Percentiles rank a stretch among this genome's conserved stretches.
phyloP scores from a whole-genome alignment of 2,888 invertebrate species.

The Rugalucina vietnamica region DNA sequence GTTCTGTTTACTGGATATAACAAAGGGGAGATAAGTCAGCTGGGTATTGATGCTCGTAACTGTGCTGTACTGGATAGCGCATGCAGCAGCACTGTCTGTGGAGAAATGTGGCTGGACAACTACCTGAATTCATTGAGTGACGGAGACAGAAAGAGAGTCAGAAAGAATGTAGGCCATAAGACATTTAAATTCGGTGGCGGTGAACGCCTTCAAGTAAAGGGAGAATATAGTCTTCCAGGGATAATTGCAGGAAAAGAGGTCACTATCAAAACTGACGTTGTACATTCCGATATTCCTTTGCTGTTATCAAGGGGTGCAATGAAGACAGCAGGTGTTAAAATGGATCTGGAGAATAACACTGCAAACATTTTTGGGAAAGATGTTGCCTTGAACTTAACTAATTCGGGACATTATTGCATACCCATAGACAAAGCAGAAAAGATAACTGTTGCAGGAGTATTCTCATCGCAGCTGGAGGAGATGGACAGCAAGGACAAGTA shows the following conservation, averaged over 20 bases:
- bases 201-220: conserved; percentile 21
- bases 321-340: conserved; percentile 47
- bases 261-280: conserved; percentile 45
- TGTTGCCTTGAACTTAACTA: conserved; percentile 36
- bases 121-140: conserved; percentile 29
- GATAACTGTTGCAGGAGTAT: not conserved
- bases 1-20: conserved; percentile 43
- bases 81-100: too few species aligned
- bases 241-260: conserved; percentile 30
- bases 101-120: conserved; percentile 6
- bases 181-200: conserved; percentile 49
- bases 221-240: conserved; percentile 26
- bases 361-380: conserved; percentile 37
- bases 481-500: not conserved
- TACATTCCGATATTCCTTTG: conserved; percentile 45
- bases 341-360: conserved; percentile 52
- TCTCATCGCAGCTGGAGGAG: not conserved
- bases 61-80: too few species aligned
- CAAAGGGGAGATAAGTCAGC: not conserved
- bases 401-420: conserved; percentile 54
- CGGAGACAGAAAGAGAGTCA: conserved; percentile 18
- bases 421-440: conserved; percentile 35
- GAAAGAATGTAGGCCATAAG: conserved; percentile 20
- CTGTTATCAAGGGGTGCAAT: conserved; percentile 35
- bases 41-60: too few species aligned